Percentiles rank a stretch among this genome's conserved stretches.
Evolutionary conservation across 2,113 vertebrate species (phyloP).

Genomic region (Caretta caretta): DNA sequence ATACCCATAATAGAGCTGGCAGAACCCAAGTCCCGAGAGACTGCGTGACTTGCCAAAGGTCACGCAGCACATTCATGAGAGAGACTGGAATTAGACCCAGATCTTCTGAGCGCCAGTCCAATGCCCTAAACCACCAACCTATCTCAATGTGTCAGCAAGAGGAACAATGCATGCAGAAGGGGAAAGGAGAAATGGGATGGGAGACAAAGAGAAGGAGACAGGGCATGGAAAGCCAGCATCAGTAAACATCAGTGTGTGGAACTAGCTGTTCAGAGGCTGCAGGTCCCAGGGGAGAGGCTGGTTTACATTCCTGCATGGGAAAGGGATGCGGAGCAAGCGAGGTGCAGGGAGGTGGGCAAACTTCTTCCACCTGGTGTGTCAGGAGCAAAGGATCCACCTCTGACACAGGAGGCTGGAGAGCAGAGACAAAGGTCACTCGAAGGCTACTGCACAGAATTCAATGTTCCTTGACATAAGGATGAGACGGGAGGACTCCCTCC

Average conservation of each 20-base stretch:
- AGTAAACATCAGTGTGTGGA: not conserved
- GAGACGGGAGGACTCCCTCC: fast-evolving
- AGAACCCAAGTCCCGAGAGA: not conserved
- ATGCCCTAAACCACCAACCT: not conserved
- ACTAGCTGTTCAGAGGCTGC: not conserved
- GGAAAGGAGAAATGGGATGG: not conserved
- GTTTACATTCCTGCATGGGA: not conserved
- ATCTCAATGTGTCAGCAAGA: not conserved
- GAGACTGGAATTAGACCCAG: not conserved
- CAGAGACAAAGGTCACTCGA: not conserved
- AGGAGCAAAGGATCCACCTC: not conserved
- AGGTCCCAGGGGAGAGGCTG: not conserved
- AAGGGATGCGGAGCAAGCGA: not conserved
- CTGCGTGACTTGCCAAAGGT: not conserved
- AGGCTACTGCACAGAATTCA: not conserved
- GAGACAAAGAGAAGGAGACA: not conserved
- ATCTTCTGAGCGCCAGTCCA: not conserved
- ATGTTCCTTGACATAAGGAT: not conserved
- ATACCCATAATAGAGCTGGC: no score
- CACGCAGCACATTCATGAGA: no score
- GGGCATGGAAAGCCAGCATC: not conserved
- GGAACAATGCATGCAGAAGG: no score
- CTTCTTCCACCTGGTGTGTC: not conserved
- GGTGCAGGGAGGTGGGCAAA: not conserved
- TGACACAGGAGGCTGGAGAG: not conserved